Evolutionary conservation across 2,888 invertebrate species (phyloP).

Genomic region (Panzeria rudis): DNA sequence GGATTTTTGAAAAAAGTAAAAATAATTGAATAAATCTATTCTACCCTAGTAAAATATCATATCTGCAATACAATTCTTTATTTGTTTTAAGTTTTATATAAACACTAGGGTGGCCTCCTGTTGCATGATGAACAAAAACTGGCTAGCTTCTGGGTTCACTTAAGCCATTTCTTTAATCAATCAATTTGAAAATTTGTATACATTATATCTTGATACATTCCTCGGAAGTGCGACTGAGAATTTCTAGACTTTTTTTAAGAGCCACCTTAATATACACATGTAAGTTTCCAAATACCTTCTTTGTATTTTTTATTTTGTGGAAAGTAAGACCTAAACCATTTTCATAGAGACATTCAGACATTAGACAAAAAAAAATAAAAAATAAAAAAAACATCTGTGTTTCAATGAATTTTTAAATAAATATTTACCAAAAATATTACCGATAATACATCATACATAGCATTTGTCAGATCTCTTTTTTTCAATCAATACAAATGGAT

Average conservation of each 20-base stretch:
- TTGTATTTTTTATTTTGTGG: neutral
- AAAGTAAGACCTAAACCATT: neutral
- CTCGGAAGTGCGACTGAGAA: neutral
- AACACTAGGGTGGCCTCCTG: neutral
- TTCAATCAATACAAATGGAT: neutral
- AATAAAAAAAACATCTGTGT: neutral
- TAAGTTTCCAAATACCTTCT: neutral
- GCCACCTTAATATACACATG: neutral
- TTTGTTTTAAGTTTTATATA: neutral
- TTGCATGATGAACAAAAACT: neutral
- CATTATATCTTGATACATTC: no score
- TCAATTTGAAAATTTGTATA: no score
- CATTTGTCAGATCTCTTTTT: neutral
- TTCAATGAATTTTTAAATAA: constrained; percentile 13
- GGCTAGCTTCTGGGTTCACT: no score
- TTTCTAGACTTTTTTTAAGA: neutral
- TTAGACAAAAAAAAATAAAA: neutral
- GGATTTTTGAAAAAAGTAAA: neutral
- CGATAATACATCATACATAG: neutral
- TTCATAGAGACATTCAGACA: neutral
- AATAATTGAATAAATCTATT: neutral
- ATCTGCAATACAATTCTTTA: neutral
- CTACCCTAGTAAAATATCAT: neutral
- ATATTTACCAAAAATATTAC: neutral
- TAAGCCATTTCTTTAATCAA: no score